These are phyloP conservation scores for Ia io DNA, from an alignment of 2,113 vertebrate species.

Conservation along the genomic window DNA sequence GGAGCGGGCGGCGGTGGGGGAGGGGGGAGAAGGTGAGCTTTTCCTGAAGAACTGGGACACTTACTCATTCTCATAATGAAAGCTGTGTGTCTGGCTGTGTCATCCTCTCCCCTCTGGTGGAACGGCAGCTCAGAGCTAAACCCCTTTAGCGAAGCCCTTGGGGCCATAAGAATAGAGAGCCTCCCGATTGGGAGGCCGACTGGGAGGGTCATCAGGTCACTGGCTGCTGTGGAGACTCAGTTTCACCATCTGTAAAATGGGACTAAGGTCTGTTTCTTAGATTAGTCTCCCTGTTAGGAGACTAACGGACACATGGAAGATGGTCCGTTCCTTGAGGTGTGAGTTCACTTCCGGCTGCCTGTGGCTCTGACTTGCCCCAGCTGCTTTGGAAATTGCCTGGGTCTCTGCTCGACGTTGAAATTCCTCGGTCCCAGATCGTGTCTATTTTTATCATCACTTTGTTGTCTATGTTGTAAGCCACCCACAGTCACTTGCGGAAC, in stretches of 20 bases:
- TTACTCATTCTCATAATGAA: not conserved
- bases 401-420: not conserved
- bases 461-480: not conserved
- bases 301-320: accelerated
- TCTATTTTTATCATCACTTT: not conserved
- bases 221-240: not conserved
- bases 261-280: not conserved
- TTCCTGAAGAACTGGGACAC: not conserved
- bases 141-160: accelerated
- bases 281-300: not conserved
- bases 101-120: not conserved
- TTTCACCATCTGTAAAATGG: not conserved
- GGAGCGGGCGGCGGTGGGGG: no score
- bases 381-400: not conserved
- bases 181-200: no score
- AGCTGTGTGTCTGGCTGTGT: not conserved
- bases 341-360: not conserved
- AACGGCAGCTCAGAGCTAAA: not conserved
- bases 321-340: accelerated
- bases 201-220: not conserved
- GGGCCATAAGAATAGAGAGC: not conserved
- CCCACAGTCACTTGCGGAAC: not conserved
- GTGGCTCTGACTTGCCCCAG: not conserved
- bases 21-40: not conserved
- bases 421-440: not conserved